phyloP scores from a whole-genome alignment of 2,888 invertebrate genomes.

The Amphipoea oculea region DNA sequence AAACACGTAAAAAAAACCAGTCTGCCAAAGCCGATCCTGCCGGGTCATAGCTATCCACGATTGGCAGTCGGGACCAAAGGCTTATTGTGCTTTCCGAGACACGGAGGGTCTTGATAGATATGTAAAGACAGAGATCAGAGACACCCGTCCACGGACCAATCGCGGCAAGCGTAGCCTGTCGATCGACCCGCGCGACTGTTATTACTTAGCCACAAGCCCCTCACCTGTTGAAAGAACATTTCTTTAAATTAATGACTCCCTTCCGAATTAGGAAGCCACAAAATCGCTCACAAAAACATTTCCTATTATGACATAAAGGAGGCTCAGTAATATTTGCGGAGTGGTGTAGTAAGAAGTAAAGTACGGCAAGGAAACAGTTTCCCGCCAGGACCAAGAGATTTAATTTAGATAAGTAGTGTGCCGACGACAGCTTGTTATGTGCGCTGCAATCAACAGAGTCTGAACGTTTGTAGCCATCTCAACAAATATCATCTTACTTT shows the following conservation, averaged over 20 bases:
- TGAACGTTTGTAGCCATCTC: slow-evolving; percentile 54
- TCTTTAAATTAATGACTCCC: neutral
- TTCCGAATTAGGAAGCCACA: neutral
- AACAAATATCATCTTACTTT: slow-evolving; percentile 29
- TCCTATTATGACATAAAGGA: slow-evolving; percentile 21
- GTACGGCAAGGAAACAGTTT: slow-evolving; percentile 67
- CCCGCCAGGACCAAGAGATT: slow-evolving; percentile 75
- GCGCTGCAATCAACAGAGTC: slow-evolving; percentile 67
- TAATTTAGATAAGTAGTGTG: slow-evolving; percentile 83
- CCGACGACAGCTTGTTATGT: slow-evolving; percentile 75
- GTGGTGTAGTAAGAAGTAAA: slow-evolving; percentile 58
- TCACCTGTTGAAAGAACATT: neutral
- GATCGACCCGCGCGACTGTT: too few species aligned
- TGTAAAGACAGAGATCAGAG: too few species aligned
- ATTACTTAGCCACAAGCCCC: too few species aligned
- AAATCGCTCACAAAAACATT: slow-evolving; percentile 15
- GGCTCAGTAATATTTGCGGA: slow-evolving; percentile 29
- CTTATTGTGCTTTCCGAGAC: too few species aligned
- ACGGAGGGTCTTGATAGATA: too few species aligned
- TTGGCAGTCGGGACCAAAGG: too few species aligned
- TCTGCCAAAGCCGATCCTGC: too few species aligned
- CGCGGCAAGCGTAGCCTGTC: too few species aligned
- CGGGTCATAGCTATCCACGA: too few species aligned
- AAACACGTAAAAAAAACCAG: too few species aligned
- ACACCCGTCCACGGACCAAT: too few species aligned